Percentiles rank a stretch among this genome's conserved stretches.
phyloP scores from a whole-genome alignment of 2,797 vertebrate genomes.

The Rhyacichthys aspro region DNA sequence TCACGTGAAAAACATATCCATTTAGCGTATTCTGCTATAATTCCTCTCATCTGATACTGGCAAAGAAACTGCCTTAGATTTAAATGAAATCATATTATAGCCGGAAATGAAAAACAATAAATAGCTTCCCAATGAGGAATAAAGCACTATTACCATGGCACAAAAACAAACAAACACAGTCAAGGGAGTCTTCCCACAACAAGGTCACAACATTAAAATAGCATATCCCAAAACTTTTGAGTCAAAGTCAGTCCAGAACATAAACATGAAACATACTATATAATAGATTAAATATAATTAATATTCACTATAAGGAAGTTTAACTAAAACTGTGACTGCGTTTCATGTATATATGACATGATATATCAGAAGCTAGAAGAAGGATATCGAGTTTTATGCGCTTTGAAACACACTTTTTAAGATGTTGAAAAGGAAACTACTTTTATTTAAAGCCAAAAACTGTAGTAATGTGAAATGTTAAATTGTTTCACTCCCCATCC shows the following conservation, averaged over 20 bases:
- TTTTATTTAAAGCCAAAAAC: no score
- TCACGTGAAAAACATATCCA: no score
- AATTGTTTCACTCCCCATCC: no score
- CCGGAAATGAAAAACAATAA: neutral
- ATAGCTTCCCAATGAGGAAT: neutral
- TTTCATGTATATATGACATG: slow-evolving; percentile 33
- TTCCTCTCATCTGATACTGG: no score
- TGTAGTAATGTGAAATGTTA: no score
- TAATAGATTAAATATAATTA: no score
- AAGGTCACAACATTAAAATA: no score
- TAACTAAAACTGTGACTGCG: neutral
- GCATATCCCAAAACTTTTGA: slow-evolving; percentile 9
- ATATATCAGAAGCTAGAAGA: slow-evolving; percentile 59
- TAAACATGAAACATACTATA: neutral
- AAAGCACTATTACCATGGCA: slow-evolving; percentile 9
- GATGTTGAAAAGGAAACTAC: no score
- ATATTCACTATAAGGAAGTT: neutral
- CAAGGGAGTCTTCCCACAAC: no score
- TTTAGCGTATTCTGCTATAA: no score
- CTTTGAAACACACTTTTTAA: neutral
- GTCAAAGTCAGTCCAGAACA: slow-evolving; percentile 4
- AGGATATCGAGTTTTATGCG: slow-evolving; percentile 15
- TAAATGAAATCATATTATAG: neutral
- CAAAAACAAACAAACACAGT: slow-evolving; percentile 4
- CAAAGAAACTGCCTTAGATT: neutral